Evolutionary conservation across 2,888 invertebrate species (phyloP).

Genomic region (Aporophyla nigra): DNA sequence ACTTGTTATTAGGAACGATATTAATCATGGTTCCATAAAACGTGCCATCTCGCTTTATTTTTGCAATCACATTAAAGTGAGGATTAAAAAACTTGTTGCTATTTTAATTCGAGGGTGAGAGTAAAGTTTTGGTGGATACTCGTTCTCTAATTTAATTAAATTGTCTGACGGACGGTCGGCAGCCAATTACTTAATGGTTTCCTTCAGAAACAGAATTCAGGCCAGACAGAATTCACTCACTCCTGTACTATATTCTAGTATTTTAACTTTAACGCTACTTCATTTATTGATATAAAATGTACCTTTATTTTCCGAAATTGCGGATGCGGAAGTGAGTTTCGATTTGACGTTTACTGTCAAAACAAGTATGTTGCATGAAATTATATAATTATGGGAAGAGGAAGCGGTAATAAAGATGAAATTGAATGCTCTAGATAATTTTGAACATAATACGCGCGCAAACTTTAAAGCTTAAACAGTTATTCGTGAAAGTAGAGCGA

Average conservation of each 20-base stretch:
- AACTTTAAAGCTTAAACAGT: neutral
- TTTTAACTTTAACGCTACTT: neutral
- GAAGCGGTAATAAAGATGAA: neutral
- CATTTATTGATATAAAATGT: conserved; percentile 23
- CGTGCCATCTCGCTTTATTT: neutral
- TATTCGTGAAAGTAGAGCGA: neutral
- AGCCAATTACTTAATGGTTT: conserved; percentile 59
- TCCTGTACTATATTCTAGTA: neutral
- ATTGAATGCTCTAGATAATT: neutral
- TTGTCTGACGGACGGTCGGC: conserved; percentile 40
- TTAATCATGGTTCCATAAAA: neutral
- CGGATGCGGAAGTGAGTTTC: neutral
- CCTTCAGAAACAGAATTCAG: conserved; percentile 29
- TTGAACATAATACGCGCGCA: neutral
- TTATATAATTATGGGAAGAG: neutral
- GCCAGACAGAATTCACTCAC: conserved; percentile 3
- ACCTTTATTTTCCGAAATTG: neutral
- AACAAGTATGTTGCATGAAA: neutral
- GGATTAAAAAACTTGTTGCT: conserved; percentile 14
- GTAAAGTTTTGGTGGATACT: conserved; percentile 35
- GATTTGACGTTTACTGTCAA: neutral
- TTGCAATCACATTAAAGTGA: conserved; percentile 8
- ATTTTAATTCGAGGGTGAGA: conserved; percentile 28
- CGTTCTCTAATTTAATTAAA: conserved; percentile 47
- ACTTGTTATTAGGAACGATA: too few species aligned